Evolutionary conservation across 2,797 vertebrate genomes (phyloP), one percentile per base, ranked within the genome.

Genomic region (Acropternis orthonyx): DNA sequence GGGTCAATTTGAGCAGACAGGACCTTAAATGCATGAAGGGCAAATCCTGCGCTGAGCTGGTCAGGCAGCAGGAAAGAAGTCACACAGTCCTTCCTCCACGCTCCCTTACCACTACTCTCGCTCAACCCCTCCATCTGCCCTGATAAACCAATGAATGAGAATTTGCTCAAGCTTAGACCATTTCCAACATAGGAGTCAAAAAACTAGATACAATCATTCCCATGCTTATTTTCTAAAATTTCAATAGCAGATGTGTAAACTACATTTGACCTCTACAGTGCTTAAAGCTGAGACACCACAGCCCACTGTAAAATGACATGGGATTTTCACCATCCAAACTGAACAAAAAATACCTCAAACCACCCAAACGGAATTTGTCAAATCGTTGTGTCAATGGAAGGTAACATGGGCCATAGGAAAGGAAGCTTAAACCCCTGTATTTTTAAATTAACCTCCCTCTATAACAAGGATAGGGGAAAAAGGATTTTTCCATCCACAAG

Each of bases 371-470:
- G 7, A 24, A 79, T 67, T 81, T 71, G 62, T 28, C 79, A 61
- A 92, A 86, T 46, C 79, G 51, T 63, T 27, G n/a, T 88, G 59
- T 52, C 79, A 88, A 81, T 32, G 34, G 65, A 74, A 56, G n/a
- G 26, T 80, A 87, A 73, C 2, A 4, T 32, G 28, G 92, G n/a
- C 66, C 66, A 73, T 4, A 71, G 28, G 61, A 80, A 92, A 86
- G 28, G 55, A 88, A 76, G 11, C 66, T 89, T 56, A 61, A 85
- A 94, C 91, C 14, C 66, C 18, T 52, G 30, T 34, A 51, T 51
- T 79, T 93, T 93, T 43, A 79, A 90, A 69, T 88, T 62, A 81
- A 69, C 14, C 52, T 71, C 76, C 51, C 79, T 85, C 89, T 85
- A 36, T 51, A 92, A 85, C 20, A 83, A 85, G 34, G 52, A 69